Percentiles rank a stretch among this genome's conserved stretches.
Evolutionary conservation across 1,140 invertebrate species (phyloP).

Genomic region (Gonatopus flavifemur): DNA sequence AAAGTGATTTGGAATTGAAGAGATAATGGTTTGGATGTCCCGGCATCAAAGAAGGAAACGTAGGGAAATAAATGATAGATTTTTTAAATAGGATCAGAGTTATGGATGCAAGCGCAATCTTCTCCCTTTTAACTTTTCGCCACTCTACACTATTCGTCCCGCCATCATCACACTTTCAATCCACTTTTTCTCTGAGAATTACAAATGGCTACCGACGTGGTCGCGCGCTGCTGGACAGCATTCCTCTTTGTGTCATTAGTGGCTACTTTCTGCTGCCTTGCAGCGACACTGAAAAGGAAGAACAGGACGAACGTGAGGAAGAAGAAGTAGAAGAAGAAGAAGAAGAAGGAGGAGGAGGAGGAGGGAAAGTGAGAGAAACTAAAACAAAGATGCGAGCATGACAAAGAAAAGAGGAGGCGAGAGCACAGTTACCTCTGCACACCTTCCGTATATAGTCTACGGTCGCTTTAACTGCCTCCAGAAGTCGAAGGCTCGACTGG

Average conservation of each 20-base stretch:
- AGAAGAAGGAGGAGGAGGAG: slow-evolving; percentile 8
- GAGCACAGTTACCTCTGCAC: slow-evolving; percentile 5
- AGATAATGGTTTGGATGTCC: no score
- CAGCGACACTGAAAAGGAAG: slow-evolving; percentile 13
- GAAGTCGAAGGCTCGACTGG: slow-evolving; percentile 25
- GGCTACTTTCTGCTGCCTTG: slow-evolving; percentile 46
- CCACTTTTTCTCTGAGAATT: slow-evolving; percentile 46
- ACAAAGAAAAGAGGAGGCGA: slow-evolving; percentile 20
- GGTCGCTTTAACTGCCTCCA: slow-evolving; percentile 24
- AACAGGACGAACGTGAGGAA: background rate
- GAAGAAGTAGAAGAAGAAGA: slow-evolving; percentile 9
- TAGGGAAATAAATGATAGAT: no score
- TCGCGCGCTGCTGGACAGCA: slow-evolving; percentile 49
- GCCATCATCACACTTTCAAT: slow-evolving; percentile 52
- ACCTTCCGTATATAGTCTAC: slow-evolving; percentile 18
- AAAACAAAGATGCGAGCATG: slow-evolving; percentile 23
- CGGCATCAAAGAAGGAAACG: no score
- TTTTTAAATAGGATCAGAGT: no score
- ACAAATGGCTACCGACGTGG: slow-evolving; percentile 52
- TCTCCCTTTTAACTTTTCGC: no score
- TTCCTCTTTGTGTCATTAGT: slow-evolving; percentile 57
- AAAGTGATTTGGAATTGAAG: no score
- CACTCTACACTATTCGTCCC: no score
- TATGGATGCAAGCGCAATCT: no score
- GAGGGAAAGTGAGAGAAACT: slow-evolving; percentile 12